These are phyloP conservation scores for Hydrozoanthus tunicans DNA, from an alignment of 64 coral and sea anemone species.

Conservation along the genomic window DNA sequence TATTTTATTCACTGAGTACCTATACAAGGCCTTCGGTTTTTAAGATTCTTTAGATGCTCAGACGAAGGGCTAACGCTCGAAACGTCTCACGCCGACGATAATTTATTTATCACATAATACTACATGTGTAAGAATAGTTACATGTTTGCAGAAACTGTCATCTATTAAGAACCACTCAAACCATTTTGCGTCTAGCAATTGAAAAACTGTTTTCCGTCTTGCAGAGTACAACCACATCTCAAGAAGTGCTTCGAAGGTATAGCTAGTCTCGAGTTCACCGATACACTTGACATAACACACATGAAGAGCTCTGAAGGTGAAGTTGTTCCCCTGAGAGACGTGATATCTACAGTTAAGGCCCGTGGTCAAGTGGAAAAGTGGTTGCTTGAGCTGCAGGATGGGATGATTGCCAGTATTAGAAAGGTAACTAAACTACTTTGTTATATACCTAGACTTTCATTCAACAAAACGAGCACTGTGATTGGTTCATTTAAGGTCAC, in stretches of 20 bases:
- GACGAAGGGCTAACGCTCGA: no score
- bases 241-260: constrained; percentile 99
- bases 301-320: constrained; percentile 99
- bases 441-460: neutral
- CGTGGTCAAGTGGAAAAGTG: constrained; percentile 99
- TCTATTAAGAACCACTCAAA: neutral
- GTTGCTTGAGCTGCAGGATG: constrained; percentile 92
- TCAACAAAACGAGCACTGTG: neutral
- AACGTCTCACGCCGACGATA: no score
- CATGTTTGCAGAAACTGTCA: neutral
- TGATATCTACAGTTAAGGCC: constrained; percentile 94
- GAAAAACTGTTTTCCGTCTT: constrained; percentile 17
- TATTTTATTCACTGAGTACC: no score
- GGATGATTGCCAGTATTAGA: constrained; percentile 96
- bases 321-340: constrained; percentile 85
- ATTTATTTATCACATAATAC: no score
- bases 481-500: neutral
- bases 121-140: no score
- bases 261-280: constrained; percentile 92
- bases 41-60: no score
- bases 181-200: neutral
- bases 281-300: constrained; percentile 92
- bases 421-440: constrained; percentile 57
- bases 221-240: constrained; percentile 94
- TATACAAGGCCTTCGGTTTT: no score